Base-by-base conservation (phyloP, 1,140 invertebrate species). In the Halictus rubicundus region DNA sequence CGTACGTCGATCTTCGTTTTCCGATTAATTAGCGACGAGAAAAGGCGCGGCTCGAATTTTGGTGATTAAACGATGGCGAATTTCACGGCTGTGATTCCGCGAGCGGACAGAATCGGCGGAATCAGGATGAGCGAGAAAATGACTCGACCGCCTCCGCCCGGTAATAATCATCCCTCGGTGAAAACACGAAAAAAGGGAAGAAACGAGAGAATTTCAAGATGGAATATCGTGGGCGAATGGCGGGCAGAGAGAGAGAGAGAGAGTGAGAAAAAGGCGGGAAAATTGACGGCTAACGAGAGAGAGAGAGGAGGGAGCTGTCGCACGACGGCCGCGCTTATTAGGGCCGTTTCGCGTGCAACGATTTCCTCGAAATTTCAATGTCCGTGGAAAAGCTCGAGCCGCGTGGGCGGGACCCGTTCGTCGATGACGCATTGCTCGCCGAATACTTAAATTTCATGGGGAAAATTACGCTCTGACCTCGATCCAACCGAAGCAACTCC, bases 381-480 rank as follows among this genome's bases (percentile, higher is more conserved):
- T 46, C 49, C 23, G 14, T 46, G 57, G 54, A 76, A 78, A 57
- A 23, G 23, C 49, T 32, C 39, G 8, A 14, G 39, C 46, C 46
- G 3, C 37, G 39, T 52, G 60, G 63, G 71, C n/a, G 39, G 54
- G 60, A 39, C n/a, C 5, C 3, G 32, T 32, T 32, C 71, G 68
- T 76, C 19, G 82, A 82, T 54, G 68, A 52, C 63, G 25, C 63
- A 52, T 37, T 19, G 64, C 73, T 72, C 80, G 64, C 69, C 49
- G 79, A 80, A 80, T 79, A 68, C 80, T 82, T 78, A 46, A 82
- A 82, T 82, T 79, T 77, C 49, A 23, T 39, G 60, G 63, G 39
- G 80, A 82, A 78, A 83, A 82, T 82, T 82, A 59, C 82, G n/a
- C 73, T 39, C 66, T 70, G 79, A 83, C 79, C 71, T 6, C 79